Conservation (phyloP, 1,140 invertebrate genomes). For the Physella acuta region DNA sequence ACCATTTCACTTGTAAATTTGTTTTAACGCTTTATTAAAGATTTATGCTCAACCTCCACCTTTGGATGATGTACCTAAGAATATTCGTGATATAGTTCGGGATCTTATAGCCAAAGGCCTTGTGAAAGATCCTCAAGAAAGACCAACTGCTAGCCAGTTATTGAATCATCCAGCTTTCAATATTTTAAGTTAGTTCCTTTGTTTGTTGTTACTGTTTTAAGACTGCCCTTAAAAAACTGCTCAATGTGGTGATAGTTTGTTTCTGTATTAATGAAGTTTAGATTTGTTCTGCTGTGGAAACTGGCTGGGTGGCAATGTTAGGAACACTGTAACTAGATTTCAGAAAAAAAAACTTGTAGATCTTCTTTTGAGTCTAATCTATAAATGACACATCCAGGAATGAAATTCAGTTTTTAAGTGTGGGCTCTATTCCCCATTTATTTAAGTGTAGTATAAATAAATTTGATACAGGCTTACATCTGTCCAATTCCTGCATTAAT, state of each 20-base stretch:
- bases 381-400: too few species aligned
- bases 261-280: background rate
- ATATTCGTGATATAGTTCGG: conserved; percentile 33
- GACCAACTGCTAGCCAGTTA: conserved; percentile 40
- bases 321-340: background rate
- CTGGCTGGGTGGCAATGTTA: background rate
- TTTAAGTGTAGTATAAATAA: too few species aligned
- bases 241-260: background rate
- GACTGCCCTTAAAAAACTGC: background rate
- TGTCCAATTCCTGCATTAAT: too few species aligned
- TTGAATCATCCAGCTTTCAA: conserved; percentile 42
- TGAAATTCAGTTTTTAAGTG: too few species aligned
- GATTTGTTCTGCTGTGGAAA: background rate
- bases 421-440: too few species aligned
- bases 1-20: background rate
- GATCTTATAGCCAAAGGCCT: conserved; percentile 40
- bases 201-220: background rate
- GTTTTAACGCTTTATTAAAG: conserved; percentile 28
- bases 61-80: conserved; percentile 45
- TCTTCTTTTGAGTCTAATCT: background rate
- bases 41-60: conserved; percentile 48
- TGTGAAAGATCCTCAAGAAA: conserved; percentile 28
- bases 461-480: too few species aligned
- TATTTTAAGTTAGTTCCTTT: conserved; percentile 32
- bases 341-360: background rate